Percentiles rank a stretch among this genome's conserved stretches.
phyloP scores from a whole-genome alignment of 2,797 vertebrate genomes.

The Hippoglossus hippoglossus region DNA sequence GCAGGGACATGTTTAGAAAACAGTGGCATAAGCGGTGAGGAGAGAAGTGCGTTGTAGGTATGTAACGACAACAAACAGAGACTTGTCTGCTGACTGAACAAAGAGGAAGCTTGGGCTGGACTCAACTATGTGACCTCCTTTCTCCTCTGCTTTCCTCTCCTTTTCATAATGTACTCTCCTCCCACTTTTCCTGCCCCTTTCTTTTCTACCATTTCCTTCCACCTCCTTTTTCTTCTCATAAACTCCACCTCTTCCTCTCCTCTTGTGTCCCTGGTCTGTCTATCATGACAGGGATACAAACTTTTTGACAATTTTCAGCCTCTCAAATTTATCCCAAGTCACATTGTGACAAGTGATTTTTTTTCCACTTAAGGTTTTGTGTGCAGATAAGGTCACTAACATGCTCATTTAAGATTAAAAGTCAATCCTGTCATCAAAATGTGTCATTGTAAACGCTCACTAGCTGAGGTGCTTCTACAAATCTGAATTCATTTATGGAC shows the following conservation, averaged over 20 bases:
- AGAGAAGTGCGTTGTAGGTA: background rate
- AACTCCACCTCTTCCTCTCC: constrained; percentile 13
- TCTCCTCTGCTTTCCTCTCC: constrained; percentile 9
- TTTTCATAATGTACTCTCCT: constrained; percentile 9
- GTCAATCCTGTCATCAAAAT: too few relatives aligned
- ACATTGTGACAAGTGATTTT: background rate
- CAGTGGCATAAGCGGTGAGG: constrained; percentile 7
- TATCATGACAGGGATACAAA: background rate
- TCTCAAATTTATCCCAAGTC: background rate
- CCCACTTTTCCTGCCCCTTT: background rate
- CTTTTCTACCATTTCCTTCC: background rate
- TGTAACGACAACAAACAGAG: constrained; percentile 14
- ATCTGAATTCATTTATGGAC: background rate
- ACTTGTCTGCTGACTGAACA: constrained; percentile 26
- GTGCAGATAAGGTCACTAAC: background rate
- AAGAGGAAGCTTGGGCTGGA: constrained; percentile 41
- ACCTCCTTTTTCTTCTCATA: background rate
- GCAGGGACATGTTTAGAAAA: constrained; percentile 54
- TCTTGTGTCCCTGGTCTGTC: background rate
- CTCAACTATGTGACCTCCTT: constrained; percentile 55
- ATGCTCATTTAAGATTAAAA: too few relatives aligned
- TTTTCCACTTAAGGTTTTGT: background rate
- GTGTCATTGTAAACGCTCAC: too few relatives aligned
- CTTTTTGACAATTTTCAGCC: background rate
- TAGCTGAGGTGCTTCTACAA: too few relatives aligned